Conservation (phyloP, 1,140 invertebrate species). For the Bombus cullumanus region DNA sequence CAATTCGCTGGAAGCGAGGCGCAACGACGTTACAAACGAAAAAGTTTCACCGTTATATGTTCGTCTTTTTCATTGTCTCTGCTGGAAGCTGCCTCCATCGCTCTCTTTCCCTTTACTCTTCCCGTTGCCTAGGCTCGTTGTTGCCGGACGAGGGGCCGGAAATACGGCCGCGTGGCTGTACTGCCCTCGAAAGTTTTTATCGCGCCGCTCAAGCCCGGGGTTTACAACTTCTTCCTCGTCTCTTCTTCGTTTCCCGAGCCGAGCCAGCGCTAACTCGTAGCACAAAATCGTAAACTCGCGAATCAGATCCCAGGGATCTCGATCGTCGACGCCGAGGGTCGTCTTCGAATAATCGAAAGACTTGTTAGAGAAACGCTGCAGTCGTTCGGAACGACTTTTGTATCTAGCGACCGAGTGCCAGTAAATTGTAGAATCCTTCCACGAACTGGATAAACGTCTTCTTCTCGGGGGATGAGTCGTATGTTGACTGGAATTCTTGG, state of each 20-base stretch:
- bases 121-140: not conserved
- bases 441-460: not conserved
- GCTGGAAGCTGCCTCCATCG: constrained; percentile 32
- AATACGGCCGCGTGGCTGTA: constrained; percentile 53
- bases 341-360: constrained; percentile 58
- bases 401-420: not conserved
- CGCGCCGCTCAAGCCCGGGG: constrained; percentile 62
- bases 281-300: constrained; percentile 64
- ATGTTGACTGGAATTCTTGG: not conserved
- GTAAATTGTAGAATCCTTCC: not conserved
- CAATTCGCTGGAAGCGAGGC: constrained; percentile 46
- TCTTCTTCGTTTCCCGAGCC: not conserved
- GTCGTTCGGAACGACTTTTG: not conserved
- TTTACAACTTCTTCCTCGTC: constrained; percentile 65
- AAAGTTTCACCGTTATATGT: constrained; percentile 54
- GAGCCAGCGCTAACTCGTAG: constrained; percentile 16
- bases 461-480: not conserved
- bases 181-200: constrained; percentile 67
- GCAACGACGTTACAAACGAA: constrained; percentile 47
- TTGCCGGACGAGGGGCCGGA: constrained; percentile 56
- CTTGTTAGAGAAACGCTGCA: constrained; percentile 18
- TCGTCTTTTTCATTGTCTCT: constrained; percentile 63
- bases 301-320: constrained; percentile 60
- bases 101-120: not conserved
- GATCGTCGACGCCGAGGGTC: constrained; percentile 49